Evolutionary conservation across 1,140 invertebrate species (phyloP), one percentile per base, ranked within the genome.

Genomic region (Lepidurus packardi): DNA sequence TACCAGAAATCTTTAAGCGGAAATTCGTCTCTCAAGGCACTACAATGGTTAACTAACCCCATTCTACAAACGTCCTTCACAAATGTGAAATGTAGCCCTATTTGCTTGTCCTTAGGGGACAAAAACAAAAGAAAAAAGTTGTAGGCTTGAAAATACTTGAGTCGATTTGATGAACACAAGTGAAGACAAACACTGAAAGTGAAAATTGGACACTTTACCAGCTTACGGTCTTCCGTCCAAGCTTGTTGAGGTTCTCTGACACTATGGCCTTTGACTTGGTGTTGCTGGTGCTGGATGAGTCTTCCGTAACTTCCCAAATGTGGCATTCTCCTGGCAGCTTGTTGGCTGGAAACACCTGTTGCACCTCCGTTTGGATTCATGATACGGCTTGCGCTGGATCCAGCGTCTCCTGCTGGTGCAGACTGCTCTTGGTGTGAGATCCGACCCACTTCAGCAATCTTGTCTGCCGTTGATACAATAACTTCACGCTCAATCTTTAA

Each of bases 401-500:
- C 76, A 43, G 74, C 74, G 45, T 77, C 76, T 25, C 42, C 44
- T 21, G 75, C 10, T 76, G 76, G 21, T 41, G 9, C 41, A 11
- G 16, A 41, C 24, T 21, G 45, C 43, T 77, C 76, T 16, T 43
- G 53, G 21, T 65, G 76, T 16, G 74, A 44, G 41, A 78, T 78
- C 10, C 78, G 78, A 25, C 78, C 73, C 34, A 78, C 78, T 42
- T 78, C 78, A n/a, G 78, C 78, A 10, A 78, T 74, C 45, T 78
- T 78, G 42, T 78, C 78, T 11, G 43, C 73, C 25, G 78, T 78
- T 11, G 78, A 47, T n/a, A 78, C 78, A 10, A 78, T 45, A 41
- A 78, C 25, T 78, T 78, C 73, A n/a, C 73, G 73, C 42, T 78
- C 78, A 43, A 45, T 78, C 78, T 78, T 8, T 8, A 24, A 25